Percentiles rank a stretch among this genome's conserved stretches.
These are phyloP conservation scores for Palythoa grandiflora DNA, from an alignment of 92 coral and sea anemone species.

Conservation along the genomic window DNA sequence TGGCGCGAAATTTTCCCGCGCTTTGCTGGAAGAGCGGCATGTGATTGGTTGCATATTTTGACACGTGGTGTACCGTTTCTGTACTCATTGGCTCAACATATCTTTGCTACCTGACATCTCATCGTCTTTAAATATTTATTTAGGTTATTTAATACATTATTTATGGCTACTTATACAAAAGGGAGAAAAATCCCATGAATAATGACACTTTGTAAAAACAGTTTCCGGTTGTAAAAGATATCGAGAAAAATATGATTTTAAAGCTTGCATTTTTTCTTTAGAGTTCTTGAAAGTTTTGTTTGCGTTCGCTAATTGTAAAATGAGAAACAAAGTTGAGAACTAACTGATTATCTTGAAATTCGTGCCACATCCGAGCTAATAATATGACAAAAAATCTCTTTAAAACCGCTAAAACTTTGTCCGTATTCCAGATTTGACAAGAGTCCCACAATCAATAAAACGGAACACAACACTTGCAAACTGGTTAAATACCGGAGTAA, in stretches of 20 bases:
- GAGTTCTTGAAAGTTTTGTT: neutral
- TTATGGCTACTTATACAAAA: too few relatives aligned
- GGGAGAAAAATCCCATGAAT: too few relatives aligned
- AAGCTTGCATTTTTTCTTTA: neutral
- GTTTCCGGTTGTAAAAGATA: neutral
- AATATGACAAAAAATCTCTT: neutral
- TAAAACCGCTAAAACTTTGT: neutral
- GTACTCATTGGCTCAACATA: too few relatives aligned
- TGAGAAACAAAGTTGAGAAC: neutral
- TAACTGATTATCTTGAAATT: neutral
- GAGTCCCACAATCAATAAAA: neutral
- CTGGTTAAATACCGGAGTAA: neutral
- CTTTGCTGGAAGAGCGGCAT: too few relatives aligned
- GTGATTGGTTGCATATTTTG: too few relatives aligned
- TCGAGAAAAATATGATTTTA: slow-evolving; percentile 1
- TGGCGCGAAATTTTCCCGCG: too few relatives aligned
- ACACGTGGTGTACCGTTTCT: too few relatives aligned
- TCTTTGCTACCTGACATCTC: too few relatives aligned
- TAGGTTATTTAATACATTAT: too few relatives aligned
- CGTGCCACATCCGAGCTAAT: neutral
- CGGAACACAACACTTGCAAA: neutral
- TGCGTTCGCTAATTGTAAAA: neutral
- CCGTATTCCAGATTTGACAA: neutral
- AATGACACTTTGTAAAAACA: neutral
- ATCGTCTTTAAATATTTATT: too few relatives aligned